Evolutionary conservation across 2,888 invertebrate species (phyloP).

Genomic region (Ariolimax columbianus): DNA sequence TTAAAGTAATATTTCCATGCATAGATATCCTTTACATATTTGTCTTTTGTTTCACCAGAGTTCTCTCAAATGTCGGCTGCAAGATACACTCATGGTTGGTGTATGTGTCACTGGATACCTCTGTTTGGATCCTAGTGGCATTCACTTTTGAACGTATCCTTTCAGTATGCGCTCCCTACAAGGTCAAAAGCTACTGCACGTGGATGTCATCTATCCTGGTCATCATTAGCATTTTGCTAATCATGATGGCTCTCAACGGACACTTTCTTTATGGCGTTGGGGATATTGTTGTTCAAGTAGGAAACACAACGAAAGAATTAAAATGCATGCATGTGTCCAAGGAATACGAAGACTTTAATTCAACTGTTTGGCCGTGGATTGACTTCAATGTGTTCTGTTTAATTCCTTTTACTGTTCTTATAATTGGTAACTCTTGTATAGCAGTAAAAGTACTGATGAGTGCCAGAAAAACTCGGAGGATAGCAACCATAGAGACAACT

Average conservation of each 20-base stretch:
- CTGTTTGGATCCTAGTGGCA: slow-evolving; percentile 71
- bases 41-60: background rate
- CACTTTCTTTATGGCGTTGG: slow-evolving; percentile 64
- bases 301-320: background rate
- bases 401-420: slow-evolving; percentile 66
- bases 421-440: slow-evolving; percentile 67
- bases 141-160: slow-evolving; percentile 70
- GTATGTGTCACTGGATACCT: slow-evolving; percentile 66
- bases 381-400: slow-evolving; percentile 67
- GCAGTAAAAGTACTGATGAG: slow-evolving; percentile 49
- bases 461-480: slow-evolving; percentile 21
- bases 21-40: too few species aligned
- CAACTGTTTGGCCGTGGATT: slow-evolving; percentile 68
- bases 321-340: slow-evolving; percentile 52
- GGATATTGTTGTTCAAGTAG: too few species aligned
- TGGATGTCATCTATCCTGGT: slow-evolving; percentile 53
- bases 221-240: slow-evolving; percentile 54
- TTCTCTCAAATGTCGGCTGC: slow-evolving; percentile 19
- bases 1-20: too few species aligned
- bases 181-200: slow-evolving; percentile 61
- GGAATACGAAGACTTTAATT: slow-evolving; percentile 57
- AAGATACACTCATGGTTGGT: slow-evolving; percentile 66
- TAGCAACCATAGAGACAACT: background rate
- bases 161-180: slow-evolving; percentile 67
- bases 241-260: slow-evolving; percentile 60